These are phyloP conservation scores for Steinernema carpocapsae DNA, from an alignment of 2,888 invertebrate genomes.

Conservation along the genomic window DNA sequence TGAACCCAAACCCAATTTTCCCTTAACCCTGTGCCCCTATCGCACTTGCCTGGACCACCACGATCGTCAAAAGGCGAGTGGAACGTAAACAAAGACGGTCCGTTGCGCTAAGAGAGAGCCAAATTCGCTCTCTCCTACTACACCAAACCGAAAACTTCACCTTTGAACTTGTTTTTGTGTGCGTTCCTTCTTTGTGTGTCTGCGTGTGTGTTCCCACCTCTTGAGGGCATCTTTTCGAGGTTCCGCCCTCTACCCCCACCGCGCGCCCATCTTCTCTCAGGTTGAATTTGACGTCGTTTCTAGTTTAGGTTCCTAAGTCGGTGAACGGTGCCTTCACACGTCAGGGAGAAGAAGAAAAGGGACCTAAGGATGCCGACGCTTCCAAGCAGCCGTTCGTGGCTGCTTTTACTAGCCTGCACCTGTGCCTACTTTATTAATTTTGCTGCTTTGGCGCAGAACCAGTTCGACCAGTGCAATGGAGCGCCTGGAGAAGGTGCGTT, in stretches of 20 bases:
- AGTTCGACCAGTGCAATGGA: slow-evolving; percentile 15
- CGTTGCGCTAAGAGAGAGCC: not conserved
- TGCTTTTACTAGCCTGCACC: not conserved
- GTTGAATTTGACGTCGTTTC: not conserved
- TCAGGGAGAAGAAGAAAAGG: no score
- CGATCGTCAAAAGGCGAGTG: no score
- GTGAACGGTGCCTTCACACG: not conserved
- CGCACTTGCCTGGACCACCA: no score
- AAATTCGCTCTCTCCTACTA: slow-evolving; percentile 8
- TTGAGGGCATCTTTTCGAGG: not conserved
- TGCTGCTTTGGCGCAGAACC: not conserved
- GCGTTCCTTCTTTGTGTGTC: no score
- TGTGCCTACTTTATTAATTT: not conserved
- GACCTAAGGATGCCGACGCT: not conserved
- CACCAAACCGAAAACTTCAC: no score
- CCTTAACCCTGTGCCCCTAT: no score
- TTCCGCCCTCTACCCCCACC: not conserved
- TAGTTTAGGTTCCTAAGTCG: not conserved
- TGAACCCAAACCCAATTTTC: no score
- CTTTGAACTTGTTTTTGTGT: slow-evolving; percentile 25
- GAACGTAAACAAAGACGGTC: slow-evolving; percentile 21
- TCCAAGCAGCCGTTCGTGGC: not conserved
- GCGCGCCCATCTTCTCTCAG: not conserved
- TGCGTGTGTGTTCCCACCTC: no score
- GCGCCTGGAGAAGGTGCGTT: slow-evolving; percentile 21